Conservation (phyloP, 1,140 invertebrate genomes). For the Scylla paramamosain region DNA sequence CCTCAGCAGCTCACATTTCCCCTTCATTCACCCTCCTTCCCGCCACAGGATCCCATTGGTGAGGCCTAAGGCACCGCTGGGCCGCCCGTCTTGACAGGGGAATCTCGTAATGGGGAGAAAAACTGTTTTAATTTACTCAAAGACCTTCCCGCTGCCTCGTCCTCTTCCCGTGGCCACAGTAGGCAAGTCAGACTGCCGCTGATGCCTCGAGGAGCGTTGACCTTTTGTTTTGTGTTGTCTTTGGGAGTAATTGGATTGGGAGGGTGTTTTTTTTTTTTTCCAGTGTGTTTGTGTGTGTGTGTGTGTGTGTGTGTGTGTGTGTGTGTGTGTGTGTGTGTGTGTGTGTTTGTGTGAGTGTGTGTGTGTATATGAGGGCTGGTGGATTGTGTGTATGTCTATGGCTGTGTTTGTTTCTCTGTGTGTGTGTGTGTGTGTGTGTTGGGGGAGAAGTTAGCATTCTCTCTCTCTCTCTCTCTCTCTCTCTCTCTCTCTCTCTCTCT, state of each 20-base stretch:
- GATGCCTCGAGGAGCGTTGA: background rate
- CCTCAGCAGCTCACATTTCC: background rate
- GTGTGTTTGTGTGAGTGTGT: too few relatives aligned
- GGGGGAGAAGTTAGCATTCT: too few relatives aligned
- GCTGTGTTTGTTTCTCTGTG: background rate
- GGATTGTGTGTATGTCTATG: too few relatives aligned
- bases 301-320: background rate
- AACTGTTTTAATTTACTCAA: slow-evolving; percentile 15
- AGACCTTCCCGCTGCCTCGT: background rate
- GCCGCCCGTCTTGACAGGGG: background rate
- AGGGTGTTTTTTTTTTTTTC: background rate
- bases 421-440: background rate
- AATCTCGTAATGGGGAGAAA: slow-evolving; percentile 5
- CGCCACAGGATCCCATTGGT: background rate
- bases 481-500: background rate
- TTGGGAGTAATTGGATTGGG: background rate
- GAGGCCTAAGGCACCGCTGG: background rate
- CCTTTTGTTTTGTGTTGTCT: background rate
- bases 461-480: background rate
- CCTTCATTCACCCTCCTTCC: background rate
- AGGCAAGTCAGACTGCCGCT: background rate
- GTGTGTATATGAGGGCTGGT: too few relatives aligned
- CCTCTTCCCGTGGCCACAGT: background rate
- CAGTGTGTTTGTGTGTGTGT: too few relatives aligned
- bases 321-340: background rate